Percentiles rank a stretch among this genome's conserved stretches.
phyloP scores from a whole-genome alignment of 2,797 vertebrate genomes.

The Dicrostonyx torquatus region DNA sequence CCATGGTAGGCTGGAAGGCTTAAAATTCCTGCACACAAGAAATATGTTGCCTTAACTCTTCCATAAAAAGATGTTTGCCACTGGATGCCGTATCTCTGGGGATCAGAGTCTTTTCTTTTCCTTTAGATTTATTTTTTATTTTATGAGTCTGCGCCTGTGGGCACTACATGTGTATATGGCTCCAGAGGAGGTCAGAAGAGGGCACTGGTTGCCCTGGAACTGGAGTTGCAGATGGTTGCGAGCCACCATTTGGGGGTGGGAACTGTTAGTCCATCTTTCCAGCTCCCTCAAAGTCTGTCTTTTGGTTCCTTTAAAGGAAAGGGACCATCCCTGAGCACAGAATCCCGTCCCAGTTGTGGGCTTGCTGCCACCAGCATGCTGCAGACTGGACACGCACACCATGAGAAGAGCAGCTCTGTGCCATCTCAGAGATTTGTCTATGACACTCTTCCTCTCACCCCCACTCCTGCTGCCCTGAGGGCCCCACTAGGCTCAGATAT shows the following conservation, averaged over 20 bases:
- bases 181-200: too few relatives aligned
- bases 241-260: not conserved
- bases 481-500: not conserved
- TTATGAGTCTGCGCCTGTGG: not conserved
- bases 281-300: not conserved
- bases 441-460: not conserved
- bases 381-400: not conserved
- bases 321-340: not conserved
- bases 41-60: not conserved
- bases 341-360: not conserved
- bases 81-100: not conserved
- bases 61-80: not conserved
- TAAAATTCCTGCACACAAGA: not conserved
- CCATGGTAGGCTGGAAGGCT: not conserved
- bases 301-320: not conserved
- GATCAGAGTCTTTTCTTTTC: too few relatives aligned
- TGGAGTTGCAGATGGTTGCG: not conserved
- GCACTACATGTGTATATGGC: not conserved
- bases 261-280: too few relatives aligned
- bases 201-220: not conserved
- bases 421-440: not conserved
- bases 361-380: not conserved
- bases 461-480: too few relatives aligned
- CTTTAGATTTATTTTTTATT: not conserved
- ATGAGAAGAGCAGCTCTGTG: not conserved